Percentiles rank a stretch among this genome's conserved stretches.
Evolutionary conservation across 1,140 invertebrate genomes (phyloP).

Genomic region (Mamestra configurata): DNA sequence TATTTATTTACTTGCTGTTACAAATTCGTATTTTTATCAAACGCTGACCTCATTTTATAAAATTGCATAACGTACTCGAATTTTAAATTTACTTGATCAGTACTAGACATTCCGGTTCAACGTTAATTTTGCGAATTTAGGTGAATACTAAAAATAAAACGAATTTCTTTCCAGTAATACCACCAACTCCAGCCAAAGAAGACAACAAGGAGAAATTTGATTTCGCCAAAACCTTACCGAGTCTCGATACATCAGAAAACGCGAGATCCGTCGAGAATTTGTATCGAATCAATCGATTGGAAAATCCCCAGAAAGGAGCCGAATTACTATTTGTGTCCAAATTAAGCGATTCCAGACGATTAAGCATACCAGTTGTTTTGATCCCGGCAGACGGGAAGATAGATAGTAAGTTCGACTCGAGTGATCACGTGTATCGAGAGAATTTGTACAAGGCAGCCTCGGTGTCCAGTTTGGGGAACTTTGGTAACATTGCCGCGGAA

Average conservation of each 20-base stretch:
- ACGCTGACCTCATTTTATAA: neutral
- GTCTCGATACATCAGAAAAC: slow-evolving; percentile 55
- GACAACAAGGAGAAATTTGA: slow-evolving; percentile 69
- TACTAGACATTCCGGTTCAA: too few relatives aligned
- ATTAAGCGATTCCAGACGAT: slow-evolving; percentile 74
- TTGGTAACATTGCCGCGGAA: slow-evolving; percentile 77
- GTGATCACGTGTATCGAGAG: slow-evolving; percentile 79
- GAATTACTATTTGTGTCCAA: slow-evolving; percentile 77
- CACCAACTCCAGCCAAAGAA: slow-evolving; percentile 76
- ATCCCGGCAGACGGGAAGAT: slow-evolving; percentile 72
- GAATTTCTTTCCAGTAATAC: slow-evolving; percentile 77
- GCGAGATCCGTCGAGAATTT: slow-evolving; percentile 78
- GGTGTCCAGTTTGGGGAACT: slow-evolving; percentile 81
- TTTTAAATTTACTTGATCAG: too few relatives aligned
- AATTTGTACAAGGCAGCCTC: slow-evolving; percentile 83
- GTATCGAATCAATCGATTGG: slow-evolving; percentile 61
- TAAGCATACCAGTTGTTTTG: slow-evolving; percentile 81
- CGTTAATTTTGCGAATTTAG: too few relatives aligned
- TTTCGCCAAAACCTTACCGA: slow-evolving; percentile 62
- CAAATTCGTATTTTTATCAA: neutral
- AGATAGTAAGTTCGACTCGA: slow-evolving; percentile 75
- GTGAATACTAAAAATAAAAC: too few relatives aligned
- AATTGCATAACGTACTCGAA: neutral
- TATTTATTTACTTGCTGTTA: neutral
- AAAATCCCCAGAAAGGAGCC: slow-evolving; percentile 65